phyloP scores from a whole-genome alignment of 2,113 vertebrate species.

The Polypterus bichir region DNA sequence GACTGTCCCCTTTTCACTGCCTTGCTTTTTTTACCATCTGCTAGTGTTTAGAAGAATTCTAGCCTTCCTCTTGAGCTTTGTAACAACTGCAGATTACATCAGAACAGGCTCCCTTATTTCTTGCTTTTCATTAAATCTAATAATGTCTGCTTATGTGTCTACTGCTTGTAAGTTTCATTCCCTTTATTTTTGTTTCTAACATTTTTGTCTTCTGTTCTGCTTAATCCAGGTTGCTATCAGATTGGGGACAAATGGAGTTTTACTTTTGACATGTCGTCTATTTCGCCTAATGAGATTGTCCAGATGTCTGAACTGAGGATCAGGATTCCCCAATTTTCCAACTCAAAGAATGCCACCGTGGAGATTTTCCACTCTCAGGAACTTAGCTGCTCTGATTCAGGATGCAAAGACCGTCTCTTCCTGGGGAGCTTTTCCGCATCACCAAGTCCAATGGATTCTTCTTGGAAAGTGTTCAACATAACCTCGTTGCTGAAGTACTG shows the following conservation, averaged over 20 bases:
- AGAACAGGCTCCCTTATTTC: no score
- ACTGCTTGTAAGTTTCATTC: not conserved
- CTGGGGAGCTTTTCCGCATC: slow-evolving; percentile 48
- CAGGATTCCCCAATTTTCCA: slow-evolving; percentile 33
- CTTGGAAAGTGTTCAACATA: slow-evolving; percentile 68
- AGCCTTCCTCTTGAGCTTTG: slow-evolving; percentile 15
- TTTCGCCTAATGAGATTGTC: slow-evolving; percentile 51
- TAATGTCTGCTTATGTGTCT: no score
- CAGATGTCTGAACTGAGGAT: slow-evolving; percentile 62
- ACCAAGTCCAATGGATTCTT: slow-evolving; percentile 25
- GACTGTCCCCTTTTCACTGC: not conserved
- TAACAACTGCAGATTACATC: no score
- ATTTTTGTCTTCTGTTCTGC: slow-evolving; percentile 10
- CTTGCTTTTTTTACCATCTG: slow-evolving; percentile 1
- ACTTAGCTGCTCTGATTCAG: slow-evolving; percentile 17
- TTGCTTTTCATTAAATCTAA: no score
- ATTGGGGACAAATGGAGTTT: slow-evolving; percentile 51
- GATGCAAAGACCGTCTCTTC: slow-evolving; percentile 41
- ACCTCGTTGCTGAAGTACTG: slow-evolving; percentile 54
- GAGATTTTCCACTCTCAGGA: slow-evolving; percentile 59
- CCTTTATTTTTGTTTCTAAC: not conserved
- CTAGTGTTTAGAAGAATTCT: slow-evolving; percentile 1
- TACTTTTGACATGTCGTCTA: slow-evolving; percentile 71
- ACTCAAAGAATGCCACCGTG: slow-evolving; percentile 30
- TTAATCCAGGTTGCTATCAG: slow-evolving; percentile 48